These are phyloP conservation scores for Caenorhabditis sp. DNA, from an alignment of 2,888 invertebrate species.

Conservation along the genomic window DNA sequence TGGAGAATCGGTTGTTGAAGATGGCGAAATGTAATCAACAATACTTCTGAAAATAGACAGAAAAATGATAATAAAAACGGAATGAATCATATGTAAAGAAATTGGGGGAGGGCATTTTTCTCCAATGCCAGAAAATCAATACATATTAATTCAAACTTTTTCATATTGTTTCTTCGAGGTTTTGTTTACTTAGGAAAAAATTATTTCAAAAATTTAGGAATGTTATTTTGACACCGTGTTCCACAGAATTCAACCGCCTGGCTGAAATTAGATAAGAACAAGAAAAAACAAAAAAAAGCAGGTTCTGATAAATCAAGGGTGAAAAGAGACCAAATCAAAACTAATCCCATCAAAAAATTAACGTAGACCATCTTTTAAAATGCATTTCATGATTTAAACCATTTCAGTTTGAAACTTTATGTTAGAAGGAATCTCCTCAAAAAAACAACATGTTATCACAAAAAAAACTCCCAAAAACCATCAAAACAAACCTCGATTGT, in stretches of 20 bases:
- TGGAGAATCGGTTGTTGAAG: slow-evolving; percentile 14
- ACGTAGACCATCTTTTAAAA: background rate
- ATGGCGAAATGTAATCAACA: slow-evolving; percentile 41
- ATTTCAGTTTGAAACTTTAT: slow-evolving; percentile 8
- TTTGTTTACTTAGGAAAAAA: background rate
- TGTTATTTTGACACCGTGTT: background rate
- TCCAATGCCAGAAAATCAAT: background rate
- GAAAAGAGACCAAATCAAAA: background rate
- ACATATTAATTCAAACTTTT: background rate
- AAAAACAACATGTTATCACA: slow-evolving; percentile 1
- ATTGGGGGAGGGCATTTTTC: background rate
- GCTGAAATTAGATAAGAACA: too few relatives aligned
- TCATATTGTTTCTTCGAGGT: background rate
- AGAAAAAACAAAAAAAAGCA: background rate
- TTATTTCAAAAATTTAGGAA: background rate
- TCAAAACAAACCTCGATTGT: slow-evolving; percentile 39
- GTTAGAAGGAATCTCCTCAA: background rate
- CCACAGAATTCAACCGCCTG: too few relatives aligned
- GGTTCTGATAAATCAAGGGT: background rate
- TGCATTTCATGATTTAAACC: slow-evolving; percentile 2
- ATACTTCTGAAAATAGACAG: slow-evolving; percentile 28
- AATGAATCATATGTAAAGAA: background rate
- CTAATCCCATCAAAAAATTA: background rate
- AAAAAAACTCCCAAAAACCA: background rate
- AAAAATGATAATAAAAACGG: background rate